Percentiles rank a stretch among this genome's conserved stretches.
Conservation (phyloP, 2,113 vertebrate species). For the Nothoprocta pentlandii region DNA sequence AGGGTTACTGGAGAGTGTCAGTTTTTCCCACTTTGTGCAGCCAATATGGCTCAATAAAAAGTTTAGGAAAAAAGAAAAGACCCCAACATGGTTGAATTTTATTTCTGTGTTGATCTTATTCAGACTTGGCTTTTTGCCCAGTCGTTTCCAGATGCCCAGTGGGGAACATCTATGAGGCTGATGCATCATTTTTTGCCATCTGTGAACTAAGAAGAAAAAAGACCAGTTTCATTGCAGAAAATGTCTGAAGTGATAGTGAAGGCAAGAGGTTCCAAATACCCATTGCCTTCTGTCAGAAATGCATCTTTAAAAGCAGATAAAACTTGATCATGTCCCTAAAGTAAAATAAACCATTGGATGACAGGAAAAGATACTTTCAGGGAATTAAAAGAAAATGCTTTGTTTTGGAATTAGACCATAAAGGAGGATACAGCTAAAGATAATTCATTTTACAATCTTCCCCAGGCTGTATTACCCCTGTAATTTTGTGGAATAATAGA, state of each 20-base stretch:
- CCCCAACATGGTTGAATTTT: neutral
- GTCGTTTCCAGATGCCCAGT: neutral
- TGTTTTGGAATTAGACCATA: conserved; percentile 45
- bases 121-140: neutral
- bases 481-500: conserved; percentile 52
- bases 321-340: conserved; percentile 27
- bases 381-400: conserved; percentile 38
- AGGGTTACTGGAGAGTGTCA: neutral
- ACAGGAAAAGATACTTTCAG: conserved; percentile 43
- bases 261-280: neutral
- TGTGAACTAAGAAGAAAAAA: neutral
- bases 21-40: neutral
- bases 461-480: conserved; percentile 28
- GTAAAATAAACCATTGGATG: conserved; percentile 50
- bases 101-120: neutral
- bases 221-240: conserved; percentile 7
- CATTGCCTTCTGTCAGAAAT: neutral
- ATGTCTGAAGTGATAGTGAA: conserved; percentile 7
- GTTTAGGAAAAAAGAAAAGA: neutral
- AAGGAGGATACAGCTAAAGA: conserved; percentile 34
- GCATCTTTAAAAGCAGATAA: conserved; percentile 49
- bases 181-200: neutral
- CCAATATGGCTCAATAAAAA: neutral
- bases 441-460: conserved; percentile 52
- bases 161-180: neutral